Evolutionary conservation across 2,113 vertebrate species (phyloP).

Genomic region (Rana temporaria): DNA sequence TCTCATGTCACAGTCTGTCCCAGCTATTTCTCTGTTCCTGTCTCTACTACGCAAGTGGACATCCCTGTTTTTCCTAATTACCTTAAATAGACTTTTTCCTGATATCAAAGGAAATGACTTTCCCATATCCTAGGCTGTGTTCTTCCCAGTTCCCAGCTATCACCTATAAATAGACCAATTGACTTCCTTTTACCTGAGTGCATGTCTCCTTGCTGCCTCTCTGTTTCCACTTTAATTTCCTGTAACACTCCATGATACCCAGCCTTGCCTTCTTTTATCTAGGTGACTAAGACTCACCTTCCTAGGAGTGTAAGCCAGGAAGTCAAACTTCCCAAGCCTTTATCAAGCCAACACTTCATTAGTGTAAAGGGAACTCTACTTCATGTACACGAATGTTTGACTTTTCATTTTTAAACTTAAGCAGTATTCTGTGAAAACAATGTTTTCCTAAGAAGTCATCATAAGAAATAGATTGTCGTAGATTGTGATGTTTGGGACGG

Average conservation of each 20-base stretch:
- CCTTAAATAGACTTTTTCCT: conserved; percentile 53
- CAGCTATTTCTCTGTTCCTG: conserved; percentile 29
- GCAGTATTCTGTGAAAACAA: too few relatives aligned
- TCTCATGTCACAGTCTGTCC: conserved; percentile 23
- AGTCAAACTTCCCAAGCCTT: background rate
- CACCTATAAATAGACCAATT: conserved; percentile 37
- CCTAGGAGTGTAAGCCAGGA: background rate
- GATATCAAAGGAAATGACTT: conserved; percentile 52
- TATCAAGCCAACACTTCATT: too few relatives aligned
- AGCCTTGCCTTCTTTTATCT: conserved; percentile 36
- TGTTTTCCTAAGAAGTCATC: too few relatives aligned
- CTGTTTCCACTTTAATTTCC: conserved; percentile 45
- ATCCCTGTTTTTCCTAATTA: conserved; percentile 28
- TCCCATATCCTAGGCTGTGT: conserved; percentile 54
- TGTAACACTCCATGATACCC: conserved; percentile 45
- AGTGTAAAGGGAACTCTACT: too few relatives aligned
- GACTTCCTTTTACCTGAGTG: conserved; percentile 55
- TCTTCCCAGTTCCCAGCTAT: conserved; percentile 48
- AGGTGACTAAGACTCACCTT: background rate
- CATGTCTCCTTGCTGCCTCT: conserved; percentile 27
- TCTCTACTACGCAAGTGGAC: conserved; percentile 38
- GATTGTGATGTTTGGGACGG: too few relatives aligned
- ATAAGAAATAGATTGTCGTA: too few relatives aligned
- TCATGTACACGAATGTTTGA: too few relatives aligned
- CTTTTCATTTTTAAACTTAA: too few relatives aligned